phyloP scores from a whole-genome alignment of 2,113 vertebrate genomes.

The Abramis brama region DNA sequence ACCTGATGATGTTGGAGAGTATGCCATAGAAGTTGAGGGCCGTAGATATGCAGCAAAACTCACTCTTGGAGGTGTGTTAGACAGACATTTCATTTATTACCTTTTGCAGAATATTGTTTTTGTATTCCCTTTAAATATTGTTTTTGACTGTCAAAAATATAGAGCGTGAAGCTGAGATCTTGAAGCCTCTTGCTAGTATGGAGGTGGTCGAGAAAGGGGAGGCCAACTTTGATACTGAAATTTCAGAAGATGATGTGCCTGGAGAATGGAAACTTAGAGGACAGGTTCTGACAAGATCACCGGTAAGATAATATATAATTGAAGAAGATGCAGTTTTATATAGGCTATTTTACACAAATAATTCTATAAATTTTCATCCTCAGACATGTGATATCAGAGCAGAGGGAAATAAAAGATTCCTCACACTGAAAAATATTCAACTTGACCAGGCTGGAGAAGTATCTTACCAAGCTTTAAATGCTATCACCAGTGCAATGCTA shows the following conservation, averaged over 20 bases:
- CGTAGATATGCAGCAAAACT: slow-evolving; percentile 90
- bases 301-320: slow-evolving; percentile 76
- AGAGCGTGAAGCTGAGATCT: slow-evolving; percentile 92
- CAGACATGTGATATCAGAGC: slow-evolving; percentile 93
- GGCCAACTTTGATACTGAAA: slow-evolving; percentile 93
- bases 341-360: neutral
- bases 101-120: neutral
- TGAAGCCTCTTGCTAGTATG: slow-evolving; percentile 90
- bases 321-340: neutral
- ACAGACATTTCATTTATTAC: neutral
- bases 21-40: slow-evolving; percentile 91
- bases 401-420: slow-evolving; percentile 86
- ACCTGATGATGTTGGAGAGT: slow-evolving; percentile 89
- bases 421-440: slow-evolving; percentile 89
- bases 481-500: slow-evolving; percentile 87
- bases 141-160: slow-evolving; percentile 38
- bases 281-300: slow-evolving; percentile 89
- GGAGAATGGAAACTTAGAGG: slow-evolving; percentile 98
- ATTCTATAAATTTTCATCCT: slow-evolving; percentile 15
- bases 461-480: slow-evolving; percentile 91
- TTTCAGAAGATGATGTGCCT: slow-evolving; percentile 90
- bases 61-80: slow-evolving; percentile 87
- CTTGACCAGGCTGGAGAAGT: slow-evolving; percentile 95
- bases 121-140: neutral
- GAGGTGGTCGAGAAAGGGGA: slow-evolving; percentile 92